phyloP scores from a whole-genome alignment of 2,113 vertebrate species.

The Hepsetus odoe region DNA sequence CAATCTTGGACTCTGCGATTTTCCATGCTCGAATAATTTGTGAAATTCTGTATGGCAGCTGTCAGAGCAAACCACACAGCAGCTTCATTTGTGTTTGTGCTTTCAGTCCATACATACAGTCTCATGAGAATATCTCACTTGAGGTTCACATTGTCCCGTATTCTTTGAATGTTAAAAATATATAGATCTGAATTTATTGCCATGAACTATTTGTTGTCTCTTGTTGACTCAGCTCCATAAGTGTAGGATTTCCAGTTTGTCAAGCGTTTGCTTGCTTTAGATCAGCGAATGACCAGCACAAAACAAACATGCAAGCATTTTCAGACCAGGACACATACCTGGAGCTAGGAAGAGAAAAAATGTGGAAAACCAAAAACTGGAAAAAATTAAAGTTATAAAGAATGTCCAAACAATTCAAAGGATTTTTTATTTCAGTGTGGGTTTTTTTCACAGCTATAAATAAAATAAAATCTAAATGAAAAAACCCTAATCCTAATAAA shows the following conservation, averaged over 20 bases:
- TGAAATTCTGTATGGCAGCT: neutral
- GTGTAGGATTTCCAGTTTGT: neutral
- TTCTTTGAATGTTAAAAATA: no score
- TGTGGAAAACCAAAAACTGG: neutral
- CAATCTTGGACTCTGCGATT: neutral
- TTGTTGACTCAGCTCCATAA: neutral
- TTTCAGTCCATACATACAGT: neutral
- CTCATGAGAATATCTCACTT: constrained; percentile 14
- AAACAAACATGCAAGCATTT: no score
- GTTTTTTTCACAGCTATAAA: no score
- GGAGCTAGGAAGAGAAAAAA: no score
- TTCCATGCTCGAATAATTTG: neutral
- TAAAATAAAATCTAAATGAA: no score
- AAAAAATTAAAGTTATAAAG: no score
- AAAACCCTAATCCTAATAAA: no score
- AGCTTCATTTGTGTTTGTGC: neutral
- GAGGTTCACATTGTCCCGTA: no score
- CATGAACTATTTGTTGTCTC: neutral
- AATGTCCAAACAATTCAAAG: no score
- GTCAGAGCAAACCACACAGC: neutral
- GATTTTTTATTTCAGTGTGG: no score
- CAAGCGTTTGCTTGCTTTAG: neutral
- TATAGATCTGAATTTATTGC: no score
- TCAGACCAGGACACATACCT: no score
- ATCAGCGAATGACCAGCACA: neutral